Base-by-base conservation (phyloP, 2,888 invertebrate genomes). In the Tinea semifulvella region DNA sequence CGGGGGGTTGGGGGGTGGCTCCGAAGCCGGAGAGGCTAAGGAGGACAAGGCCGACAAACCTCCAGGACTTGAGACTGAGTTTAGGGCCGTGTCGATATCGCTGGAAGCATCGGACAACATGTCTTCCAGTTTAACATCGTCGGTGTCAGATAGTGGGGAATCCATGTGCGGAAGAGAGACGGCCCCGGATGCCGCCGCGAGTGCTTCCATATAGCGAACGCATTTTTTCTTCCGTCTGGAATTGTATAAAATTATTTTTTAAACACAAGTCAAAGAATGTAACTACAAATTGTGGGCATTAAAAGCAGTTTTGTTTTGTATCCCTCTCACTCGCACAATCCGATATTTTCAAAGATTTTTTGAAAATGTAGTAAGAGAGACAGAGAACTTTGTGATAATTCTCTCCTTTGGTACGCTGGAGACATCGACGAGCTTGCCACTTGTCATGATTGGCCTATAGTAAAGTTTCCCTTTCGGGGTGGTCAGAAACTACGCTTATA, bases 161-260 rank as follows among this genome's bases (percentile, higher is more conserved):
- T 90, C 92, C 71, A 87, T 90, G 65, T 69, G 89, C 57, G 90
- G 91, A 55, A 91, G 72, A 61, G 90, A 89, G 58, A 89, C 89
- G 60, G 86, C 88, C 56, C 86, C 87, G 58, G 85, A 63, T 72
- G 70, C 86, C 73, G 70, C 87, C 71, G 76, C 88, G 81, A 77
- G 86, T 82, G 91, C 89, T 84, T 94, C 95, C 90, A 94, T 91
- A 84, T 96, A 96, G 57, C 96, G 91, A 66, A 96, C 92, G 85
- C 96, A 96, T 83, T 96, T 96, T 83, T 96, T 96, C 88, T 96
- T 96, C 85, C 96, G 94, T 85, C 95, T 96, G 85, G 3, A 84
- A 85, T 6, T 22, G 22, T 7, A 22, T 7, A 22, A 22, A 22
- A 22, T 22, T 5, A 7, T 22, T 22, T 22, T 7, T 22, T 22